Conservation (phyloP, 2,797 vertebrate species). For the Acestrorhynchus altus region DNA sequence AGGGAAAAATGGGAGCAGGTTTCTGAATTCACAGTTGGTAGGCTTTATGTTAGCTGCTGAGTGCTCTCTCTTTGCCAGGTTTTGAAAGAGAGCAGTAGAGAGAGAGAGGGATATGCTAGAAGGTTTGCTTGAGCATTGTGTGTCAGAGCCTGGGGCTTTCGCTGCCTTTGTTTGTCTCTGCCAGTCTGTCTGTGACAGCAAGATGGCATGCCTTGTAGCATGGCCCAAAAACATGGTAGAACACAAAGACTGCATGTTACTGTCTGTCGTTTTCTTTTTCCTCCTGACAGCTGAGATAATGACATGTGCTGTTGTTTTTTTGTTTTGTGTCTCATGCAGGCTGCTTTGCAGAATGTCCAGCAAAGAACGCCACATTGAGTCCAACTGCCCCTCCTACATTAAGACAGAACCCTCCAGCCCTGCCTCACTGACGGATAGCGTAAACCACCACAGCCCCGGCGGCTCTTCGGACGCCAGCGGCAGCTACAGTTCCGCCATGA, state of each 20-base stretch:
- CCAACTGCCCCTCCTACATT: constrained; percentile 99
- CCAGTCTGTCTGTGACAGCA: constrained; percentile 10
- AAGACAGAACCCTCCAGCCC: constrained; percentile 99
- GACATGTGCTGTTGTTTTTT: constrained; percentile 5
- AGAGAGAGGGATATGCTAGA: constrained; percentile 15
- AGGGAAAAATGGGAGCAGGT: constrained; percentile 40
- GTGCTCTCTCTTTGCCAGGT: constrained; percentile 20
- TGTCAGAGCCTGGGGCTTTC: constrained; percentile 10
- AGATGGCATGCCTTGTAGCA: neutral
- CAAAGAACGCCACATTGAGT: constrained; percentile 99
- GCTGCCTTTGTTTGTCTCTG: constrained; percentile 5
- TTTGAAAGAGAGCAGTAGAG: constrained; percentile 11
- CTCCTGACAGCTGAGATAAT: neutral
- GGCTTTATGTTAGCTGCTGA: constrained; percentile 45
- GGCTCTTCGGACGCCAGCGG: constrained; percentile 98
- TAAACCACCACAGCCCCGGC: constrained; percentile 99
- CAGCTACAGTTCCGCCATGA: constrained; percentile 99
- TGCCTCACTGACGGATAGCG: constrained; percentile 98
- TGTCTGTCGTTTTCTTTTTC: neutral
- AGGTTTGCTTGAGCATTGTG: constrained; percentile 9
- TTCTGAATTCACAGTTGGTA: constrained; percentile 38
- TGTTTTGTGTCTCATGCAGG: constrained; percentile 73
- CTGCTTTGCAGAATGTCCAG: constrained; percentile 99
- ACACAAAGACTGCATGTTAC: neutral
- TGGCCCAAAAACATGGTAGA: neutral